Evolutionary conservation across 2,113 vertebrate species (phyloP).

Genomic region (Leptobrachium ailaonicum): DNA sequence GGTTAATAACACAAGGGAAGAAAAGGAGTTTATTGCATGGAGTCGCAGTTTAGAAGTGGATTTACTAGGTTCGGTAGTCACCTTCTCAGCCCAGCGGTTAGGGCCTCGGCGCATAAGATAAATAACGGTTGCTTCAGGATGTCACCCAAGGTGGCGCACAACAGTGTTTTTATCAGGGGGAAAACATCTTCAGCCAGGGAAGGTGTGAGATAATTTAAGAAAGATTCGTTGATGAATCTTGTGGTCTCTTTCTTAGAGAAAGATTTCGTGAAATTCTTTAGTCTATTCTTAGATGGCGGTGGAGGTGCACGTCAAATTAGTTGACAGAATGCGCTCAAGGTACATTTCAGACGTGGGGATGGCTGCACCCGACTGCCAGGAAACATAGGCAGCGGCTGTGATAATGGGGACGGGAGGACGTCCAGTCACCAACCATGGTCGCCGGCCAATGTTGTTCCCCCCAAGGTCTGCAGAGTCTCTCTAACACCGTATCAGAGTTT

Average conservation of each 20-base stretch:
- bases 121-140: conserved; percentile 84
- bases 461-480: conserved; percentile 75
- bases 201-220: conserved; percentile 78
- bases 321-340: conserved; percentile 78
- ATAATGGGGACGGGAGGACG: conserved; percentile 81
- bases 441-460: conserved; percentile 83
- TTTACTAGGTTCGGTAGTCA: no score
- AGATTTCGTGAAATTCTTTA: conserved; percentile 76
- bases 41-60: no score
- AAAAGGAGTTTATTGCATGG: no score
- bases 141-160: conserved; percentile 70
- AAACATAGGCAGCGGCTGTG: conserved; percentile 78
- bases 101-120: no score
- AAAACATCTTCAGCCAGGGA: conserved; percentile 72
- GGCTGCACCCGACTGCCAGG: conserved; percentile 82
- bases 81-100: no score
- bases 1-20: no score
- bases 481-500: conserved; percentile 68
- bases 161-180: conserved; percentile 68
- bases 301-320: conserved; percentile 67
- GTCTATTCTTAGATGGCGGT: conserved; percentile 58
- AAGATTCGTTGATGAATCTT: no score
- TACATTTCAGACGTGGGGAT: conserved; percentile 64
- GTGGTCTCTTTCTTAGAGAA: no score
- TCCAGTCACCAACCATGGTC: conserved; percentile 90